A percentile compares a stretch with the other conserved stretches of the same genome.
Evolutionary conservation across 1,140 invertebrate genomes (phyloP).

Genomic region (Plutomurus gul): DNA sequence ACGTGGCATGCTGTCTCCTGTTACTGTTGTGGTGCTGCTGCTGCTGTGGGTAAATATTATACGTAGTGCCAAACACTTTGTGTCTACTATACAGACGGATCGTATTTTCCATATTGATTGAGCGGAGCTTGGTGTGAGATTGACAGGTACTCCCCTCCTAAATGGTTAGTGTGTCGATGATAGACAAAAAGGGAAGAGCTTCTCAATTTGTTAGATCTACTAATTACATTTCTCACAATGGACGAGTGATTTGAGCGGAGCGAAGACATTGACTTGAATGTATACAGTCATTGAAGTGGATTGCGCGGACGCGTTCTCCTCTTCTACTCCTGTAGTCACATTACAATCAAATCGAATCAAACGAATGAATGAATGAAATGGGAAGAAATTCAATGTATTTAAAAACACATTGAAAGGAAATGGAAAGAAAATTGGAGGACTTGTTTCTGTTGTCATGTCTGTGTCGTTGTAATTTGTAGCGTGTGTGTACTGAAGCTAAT

Average conservation of each 20-base stretch:
- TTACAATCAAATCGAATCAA: not conserved
- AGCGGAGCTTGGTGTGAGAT: not conserved
- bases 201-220: slow-evolving; percentile 12
- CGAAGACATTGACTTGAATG: not conserved
- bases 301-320: not conserved
- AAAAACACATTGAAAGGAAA: not conserved
- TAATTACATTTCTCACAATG: not conserved
- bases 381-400: not conserved
- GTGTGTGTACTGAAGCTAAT: not conserved
- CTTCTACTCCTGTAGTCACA: not conserved
- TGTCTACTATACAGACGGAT: not conserved
- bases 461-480: not conserved
- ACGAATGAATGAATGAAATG: not conserved
- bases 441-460: not conserved
- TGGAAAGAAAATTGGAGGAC: slow-evolving; percentile 9
- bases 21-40: no score
- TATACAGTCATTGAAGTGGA: not conserved
- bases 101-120: not conserved
- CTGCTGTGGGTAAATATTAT: no score
- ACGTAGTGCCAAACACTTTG: not conserved
- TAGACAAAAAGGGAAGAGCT: slow-evolving; percentile 20
- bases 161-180: slow-evolving; percentile 2
- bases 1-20: no score
- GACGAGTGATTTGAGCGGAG: not conserved
- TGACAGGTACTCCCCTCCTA: not conserved